Evolutionary conservation across 1,140 invertebrate species (phyloP), one percentile per base, ranked within the genome.

Genomic region (Drosophila hydei): DNA sequence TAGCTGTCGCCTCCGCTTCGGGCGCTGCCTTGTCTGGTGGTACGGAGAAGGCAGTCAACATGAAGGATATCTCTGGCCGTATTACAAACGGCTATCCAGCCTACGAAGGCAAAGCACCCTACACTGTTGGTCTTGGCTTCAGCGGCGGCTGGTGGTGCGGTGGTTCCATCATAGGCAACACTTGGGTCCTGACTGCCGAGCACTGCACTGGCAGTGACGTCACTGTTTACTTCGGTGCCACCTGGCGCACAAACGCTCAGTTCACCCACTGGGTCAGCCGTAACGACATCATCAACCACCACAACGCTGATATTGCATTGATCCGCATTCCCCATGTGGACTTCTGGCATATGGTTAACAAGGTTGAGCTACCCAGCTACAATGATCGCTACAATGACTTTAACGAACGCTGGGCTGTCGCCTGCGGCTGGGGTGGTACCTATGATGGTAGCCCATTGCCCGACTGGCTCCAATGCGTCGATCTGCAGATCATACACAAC

Each of bases 101-200:
- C 0, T 21, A 47, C 1, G 69, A 83, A 1, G 92, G 92, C 0
- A 91, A 93, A 75, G 92, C 92, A 30, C 93, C 93, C 7, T 93
- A 92, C 58, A 92, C 93, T 58, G 92, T 91, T 11, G 91, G 91
- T 0, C 73, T 94, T 8, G 48, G 51, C 6, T 80, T 93, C 71
- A 76, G 90, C 21, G 38, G 83, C 89, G 93, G 56, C 71, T 91
- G 43, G 93, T 93, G 47, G 93, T 91, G 72, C 93, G 92, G 94
- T 6, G 95, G 93, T 14, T 93, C 93, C 18, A 78, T 95, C 51
- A 93, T 95, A 6, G 93, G 91, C 62, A 88, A 94, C 19, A 91
- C 92, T 40, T 92, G 91, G 60, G 93, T 93, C 7, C 69, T 91
- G 5, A 92, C 93, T 3, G 79, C 79, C 18, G 77, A 59, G 16